Evolutionary conservation across 2,888 invertebrate genomes (phyloP).

Genomic region (Enoplolaimus lenunculus): DNA sequence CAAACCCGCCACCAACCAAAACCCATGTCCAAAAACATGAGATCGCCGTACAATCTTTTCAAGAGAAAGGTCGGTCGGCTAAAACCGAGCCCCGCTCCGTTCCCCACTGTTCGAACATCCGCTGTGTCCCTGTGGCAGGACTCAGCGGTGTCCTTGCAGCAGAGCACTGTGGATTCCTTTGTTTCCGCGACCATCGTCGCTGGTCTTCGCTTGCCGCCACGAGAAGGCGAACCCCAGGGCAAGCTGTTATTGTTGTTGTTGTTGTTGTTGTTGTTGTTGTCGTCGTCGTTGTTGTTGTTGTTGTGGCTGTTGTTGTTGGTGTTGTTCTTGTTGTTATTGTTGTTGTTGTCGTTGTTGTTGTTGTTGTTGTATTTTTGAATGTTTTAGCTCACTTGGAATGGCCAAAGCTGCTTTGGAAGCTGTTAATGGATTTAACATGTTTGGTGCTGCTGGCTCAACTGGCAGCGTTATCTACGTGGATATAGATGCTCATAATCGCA

Average conservation of each 20-base stretch:
- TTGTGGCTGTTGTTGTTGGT: no score
- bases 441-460: constrained; percentile 88
- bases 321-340: no score
- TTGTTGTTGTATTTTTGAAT: neutral
- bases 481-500: constrained; percentile 96
- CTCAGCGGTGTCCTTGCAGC: neutral
- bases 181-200: neutral
- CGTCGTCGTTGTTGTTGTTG: no score
- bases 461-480: constrained; percentile 98
- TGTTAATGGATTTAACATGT: constrained; percentile 92
- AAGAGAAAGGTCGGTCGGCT: neutral
- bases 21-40: neutral
- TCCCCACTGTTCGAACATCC: neutral
- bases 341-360: neutral
- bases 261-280: neutral
- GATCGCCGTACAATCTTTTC: neutral
- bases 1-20: neutral
- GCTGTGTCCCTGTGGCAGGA: neutral
- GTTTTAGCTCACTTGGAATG: constrained; percentile 50
- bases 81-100: neutral
- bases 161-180: neutral
- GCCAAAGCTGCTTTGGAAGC: constrained; percentile 96
- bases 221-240: neutral
- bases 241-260: no score
- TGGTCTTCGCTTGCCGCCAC: neutral